Evolutionary conservation across 2,113 vertebrate genomes (phyloP).

Genomic region (Microtus ochrogaster): DNA sequence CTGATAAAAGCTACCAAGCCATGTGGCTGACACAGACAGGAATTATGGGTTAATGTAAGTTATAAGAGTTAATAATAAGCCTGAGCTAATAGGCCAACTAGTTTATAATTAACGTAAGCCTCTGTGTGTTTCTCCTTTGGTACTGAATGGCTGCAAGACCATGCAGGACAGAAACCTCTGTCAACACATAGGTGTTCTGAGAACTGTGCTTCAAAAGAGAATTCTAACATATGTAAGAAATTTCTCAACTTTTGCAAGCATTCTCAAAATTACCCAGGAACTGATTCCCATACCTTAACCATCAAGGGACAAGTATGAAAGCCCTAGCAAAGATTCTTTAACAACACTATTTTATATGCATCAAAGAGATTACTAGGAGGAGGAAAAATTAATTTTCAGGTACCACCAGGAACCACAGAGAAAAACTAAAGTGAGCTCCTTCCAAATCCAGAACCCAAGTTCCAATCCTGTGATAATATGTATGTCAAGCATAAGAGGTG

Average conservation of each 20-base stretch:
- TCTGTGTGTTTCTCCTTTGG: too few species aligned
- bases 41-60: too few species aligned
- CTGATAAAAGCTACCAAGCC: too few species aligned
- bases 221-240: not conserved
- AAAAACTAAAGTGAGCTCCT: not conserved
- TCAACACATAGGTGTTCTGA: not conserved
- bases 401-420: not conserved
- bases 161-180: too few species aligned
- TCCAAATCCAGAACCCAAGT: not conserved
- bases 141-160: too few species aligned
- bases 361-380: not conserved
- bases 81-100: too few species aligned
- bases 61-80: too few species aligned
- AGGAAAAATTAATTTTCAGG: not conserved
- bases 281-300: not conserved
- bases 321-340: not conserved
- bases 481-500: not conserved
- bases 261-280: constrained; percentile 36
- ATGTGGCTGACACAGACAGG: too few species aligned
- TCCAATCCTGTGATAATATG: not conserved
- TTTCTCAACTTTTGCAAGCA: not conserved
- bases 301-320: not conserved
- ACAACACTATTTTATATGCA: not conserved
- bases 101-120: too few species aligned
- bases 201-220: not conserved